phyloP scores from a whole-genome alignment of 2,888 invertebrate species.

The Pterostichus madidus region DNA sequence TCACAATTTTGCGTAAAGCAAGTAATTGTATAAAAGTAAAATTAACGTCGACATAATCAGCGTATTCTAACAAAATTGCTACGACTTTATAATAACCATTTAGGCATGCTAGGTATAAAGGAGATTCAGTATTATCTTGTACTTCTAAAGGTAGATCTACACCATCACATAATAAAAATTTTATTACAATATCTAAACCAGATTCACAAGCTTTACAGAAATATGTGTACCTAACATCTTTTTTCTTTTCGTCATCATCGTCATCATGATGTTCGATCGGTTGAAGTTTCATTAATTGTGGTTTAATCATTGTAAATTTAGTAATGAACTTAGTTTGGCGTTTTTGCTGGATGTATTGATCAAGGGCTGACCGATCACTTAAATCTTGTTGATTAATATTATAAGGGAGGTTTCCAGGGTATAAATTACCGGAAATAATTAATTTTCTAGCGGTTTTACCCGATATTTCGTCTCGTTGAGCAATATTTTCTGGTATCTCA shows the following conservation, averaged over 20 bases:
- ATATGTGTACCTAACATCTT: slow-evolving; percentile 51
- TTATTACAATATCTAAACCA: slow-evolving; percentile 51
- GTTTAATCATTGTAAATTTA: slow-evolving; percentile 42
- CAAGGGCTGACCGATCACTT: slow-evolving; percentile 40
- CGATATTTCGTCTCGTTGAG: slow-evolving; percentile 11
- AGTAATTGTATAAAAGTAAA: slow-evolving; percentile 58
- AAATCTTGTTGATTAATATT: slow-evolving; percentile 43
- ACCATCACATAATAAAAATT: slow-evolving; percentile 58
- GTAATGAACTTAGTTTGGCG: slow-evolving; percentile 45
- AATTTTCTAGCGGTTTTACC: slow-evolving; percentile 43
- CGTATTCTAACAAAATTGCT: slow-evolving; percentile 44
- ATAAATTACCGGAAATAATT: slow-evolving; percentile 47
- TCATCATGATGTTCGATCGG: too few relatives aligned
- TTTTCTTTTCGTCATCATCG: not conserved
- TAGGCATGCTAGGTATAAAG: slow-evolving; percentile 47
- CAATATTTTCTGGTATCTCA: slow-evolving; percentile 35
- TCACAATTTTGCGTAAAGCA: slow-evolving; percentile 29
- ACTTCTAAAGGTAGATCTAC: slow-evolving; percentile 14
- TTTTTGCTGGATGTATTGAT: slow-evolving; percentile 56
- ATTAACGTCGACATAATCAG: slow-evolving; percentile 20
- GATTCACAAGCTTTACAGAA: slow-evolving; percentile 46
- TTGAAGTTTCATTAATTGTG: slow-evolving; percentile 30
- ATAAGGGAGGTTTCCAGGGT: slow-evolving; percentile 38
- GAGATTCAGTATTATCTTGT: slow-evolving; percentile 46
- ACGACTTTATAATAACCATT: slow-evolving; percentile 55